Percentiles rank a stretch among this genome's conserved stretches.
These are phyloP conservation scores for Ormyrus thymus DNA, from an alignment of 2,888 invertebrate species.

Conservation along the genomic window DNA sequence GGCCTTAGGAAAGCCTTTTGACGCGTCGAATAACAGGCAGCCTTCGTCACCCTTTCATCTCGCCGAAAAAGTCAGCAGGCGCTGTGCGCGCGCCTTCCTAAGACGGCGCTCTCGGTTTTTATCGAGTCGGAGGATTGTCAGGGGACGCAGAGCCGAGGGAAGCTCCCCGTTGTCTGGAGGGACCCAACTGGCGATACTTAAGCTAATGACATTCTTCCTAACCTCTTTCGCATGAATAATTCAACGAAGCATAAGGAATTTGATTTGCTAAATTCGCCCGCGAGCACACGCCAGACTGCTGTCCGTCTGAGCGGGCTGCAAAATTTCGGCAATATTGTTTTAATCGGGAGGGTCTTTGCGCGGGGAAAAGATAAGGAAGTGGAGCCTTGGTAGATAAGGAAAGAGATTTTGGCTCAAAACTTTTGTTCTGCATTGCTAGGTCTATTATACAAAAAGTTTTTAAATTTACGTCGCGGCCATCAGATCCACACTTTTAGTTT, in stretches of 20 bases:
- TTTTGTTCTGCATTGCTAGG: too few species aligned
- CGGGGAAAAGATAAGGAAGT: too few species aligned
- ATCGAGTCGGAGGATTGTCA: conserved; percentile 23
- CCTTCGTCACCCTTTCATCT: conserved; percentile 16
- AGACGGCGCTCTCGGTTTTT: conserved; percentile 11
- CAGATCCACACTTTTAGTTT: too few species aligned
- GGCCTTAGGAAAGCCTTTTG: neutral
- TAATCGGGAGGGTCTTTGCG: neutral
- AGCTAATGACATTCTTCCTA: conserved; percentile 55
- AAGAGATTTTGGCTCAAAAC: too few species aligned
- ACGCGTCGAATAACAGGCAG: conserved; percentile 23
- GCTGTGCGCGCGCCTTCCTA: neutral
- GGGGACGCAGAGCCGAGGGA: conserved; percentile 1
- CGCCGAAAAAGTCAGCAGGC: conserved; percentile 17
- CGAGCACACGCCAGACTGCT: conserved; percentile 4
- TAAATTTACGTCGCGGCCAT: too few species aligned
- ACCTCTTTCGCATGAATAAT: conserved; percentile 53
- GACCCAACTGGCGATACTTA: conserved; percentile 44
- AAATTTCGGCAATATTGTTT: conserved; percentile 17
- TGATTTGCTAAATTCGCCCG: conserved; percentile 52
- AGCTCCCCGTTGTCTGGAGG: neutral
- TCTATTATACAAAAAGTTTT: too few species aligned
- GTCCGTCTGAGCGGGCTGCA: neutral
- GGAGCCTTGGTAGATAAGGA: too few species aligned
- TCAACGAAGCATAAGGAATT: conserved; percentile 47